Evolutionary conservation across 2,888 invertebrate species (phyloP).

Genomic region (Philhelius pedissequus): DNA sequence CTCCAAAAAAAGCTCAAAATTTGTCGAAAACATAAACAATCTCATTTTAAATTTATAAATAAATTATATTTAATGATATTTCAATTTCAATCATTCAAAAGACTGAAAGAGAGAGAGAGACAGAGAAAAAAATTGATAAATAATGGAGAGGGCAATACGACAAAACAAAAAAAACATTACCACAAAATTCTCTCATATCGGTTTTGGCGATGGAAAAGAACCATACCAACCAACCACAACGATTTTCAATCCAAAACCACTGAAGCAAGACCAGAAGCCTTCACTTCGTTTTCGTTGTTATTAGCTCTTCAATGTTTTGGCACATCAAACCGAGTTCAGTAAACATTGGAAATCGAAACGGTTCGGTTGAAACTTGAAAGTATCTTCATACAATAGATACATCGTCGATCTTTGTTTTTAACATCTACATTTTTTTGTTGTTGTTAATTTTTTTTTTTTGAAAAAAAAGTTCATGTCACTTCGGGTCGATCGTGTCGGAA

Average conservation of each 20-base stretch:
- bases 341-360: slow-evolving; percentile 69
- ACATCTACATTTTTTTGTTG: neutral
- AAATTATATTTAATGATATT: neutral
- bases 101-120: neutral
- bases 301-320: slow-evolving; percentile 44
- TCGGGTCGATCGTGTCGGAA: slow-evolving; percentile 2
- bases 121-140: neutral
- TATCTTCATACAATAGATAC: neutral
- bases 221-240: neutral
- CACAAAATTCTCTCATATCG: neutral
- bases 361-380: slow-evolving; percentile 51
- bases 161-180: neutral
- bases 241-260: neutral
- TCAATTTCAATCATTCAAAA: slow-evolving; percentile 13
- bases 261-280: slow-evolving; percentile 23
- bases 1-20: slow-evolving; percentile 14
- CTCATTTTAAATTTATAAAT: neutral
- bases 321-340: slow-evolving; percentile 56
- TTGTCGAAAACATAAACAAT: slow-evolving; percentile 5
- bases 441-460: neutral
- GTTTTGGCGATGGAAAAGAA: neutral
- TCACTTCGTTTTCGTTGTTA: neutral
- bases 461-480: neutral
- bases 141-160: slow-evolving; percentile 1
- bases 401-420: too few relatives aligned